phyloP scores from a whole-genome alignment of 2,113 vertebrate species.

The Lasiurus borealis region DNA sequence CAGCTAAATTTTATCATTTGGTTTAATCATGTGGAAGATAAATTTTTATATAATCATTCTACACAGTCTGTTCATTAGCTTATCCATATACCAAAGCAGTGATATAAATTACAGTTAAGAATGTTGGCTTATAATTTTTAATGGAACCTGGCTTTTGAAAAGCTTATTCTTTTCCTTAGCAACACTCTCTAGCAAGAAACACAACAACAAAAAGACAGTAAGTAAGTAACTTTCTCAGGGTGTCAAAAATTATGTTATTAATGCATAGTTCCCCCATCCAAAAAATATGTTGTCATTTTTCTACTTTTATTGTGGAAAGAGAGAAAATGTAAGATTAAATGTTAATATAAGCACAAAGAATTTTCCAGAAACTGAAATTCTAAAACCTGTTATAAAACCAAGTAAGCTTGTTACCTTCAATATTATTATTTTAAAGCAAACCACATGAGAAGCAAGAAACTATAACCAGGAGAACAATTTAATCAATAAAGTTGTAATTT shows the following conservation, averaged over 20 bases:
- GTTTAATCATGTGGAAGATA: slow-evolving; percentile 36
- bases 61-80: neutral
- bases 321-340: slow-evolving; percentile 36
- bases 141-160: slow-evolving; percentile 17
- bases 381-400: slow-evolving; percentile 50
- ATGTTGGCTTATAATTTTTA: slow-evolving; percentile 37
- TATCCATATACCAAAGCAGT: neutral
- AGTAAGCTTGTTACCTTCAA: neutral
- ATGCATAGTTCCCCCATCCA: neutral
- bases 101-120: slow-evolving; percentile 25
- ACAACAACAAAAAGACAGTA: neutral
- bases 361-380: slow-evolving; percentile 35
- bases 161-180: slow-evolving; percentile 20
- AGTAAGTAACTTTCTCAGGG: slow-evolving; percentile 2
- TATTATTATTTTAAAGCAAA: slow-evolving; percentile 48
- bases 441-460: neutral
- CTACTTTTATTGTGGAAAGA: slow-evolving; percentile 51
- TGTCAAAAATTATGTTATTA: slow-evolving; percentile 37
- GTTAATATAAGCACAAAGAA: neutral
- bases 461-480: neutral
- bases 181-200: slow-evolving; percentile 34
- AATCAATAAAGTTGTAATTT: neutral
- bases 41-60: slow-evolving; percentile 15
- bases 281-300: neutral
- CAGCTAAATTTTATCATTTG: slow-evolving; percentile 31